Evolutionary conservation across 64 coral and sea anemone species (phyloP).

Genomic region (Montipora foliosa): DNA sequence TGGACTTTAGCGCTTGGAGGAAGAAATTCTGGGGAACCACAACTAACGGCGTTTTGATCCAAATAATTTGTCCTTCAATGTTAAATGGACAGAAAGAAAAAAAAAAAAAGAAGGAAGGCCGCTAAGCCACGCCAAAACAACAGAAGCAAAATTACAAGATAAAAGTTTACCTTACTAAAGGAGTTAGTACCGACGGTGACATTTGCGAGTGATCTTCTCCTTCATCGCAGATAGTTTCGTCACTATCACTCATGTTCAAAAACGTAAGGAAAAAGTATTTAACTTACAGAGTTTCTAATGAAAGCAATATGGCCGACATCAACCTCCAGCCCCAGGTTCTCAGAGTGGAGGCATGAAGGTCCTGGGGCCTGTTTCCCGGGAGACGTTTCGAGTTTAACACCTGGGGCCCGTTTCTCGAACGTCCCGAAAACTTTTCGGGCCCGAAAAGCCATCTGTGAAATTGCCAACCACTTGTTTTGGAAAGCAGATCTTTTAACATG

Average conservation of each 20-base stretch:
- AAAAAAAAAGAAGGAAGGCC: not conserved
- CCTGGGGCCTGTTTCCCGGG: no score
- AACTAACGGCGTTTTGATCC: not conserved
- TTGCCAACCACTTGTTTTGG: no score
- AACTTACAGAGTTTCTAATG: constrained; percentile 19
- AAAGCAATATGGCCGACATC: not conserved
- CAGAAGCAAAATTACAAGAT: not conserved
- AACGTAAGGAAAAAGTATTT: not conserved
- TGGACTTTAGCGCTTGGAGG: constrained; percentile 33
- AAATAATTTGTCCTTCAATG: not conserved
- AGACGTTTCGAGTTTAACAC: no score
- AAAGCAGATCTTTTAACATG: no score
- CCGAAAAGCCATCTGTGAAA: no score
- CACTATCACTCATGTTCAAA: constrained; percentile 17
- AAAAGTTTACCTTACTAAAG: not conserved
- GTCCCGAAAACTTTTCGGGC: no score
- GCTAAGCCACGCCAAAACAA: not conserved
- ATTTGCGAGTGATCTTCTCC: not conserved
- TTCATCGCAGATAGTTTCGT: constrained; percentile 33
- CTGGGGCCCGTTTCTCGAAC: no score
- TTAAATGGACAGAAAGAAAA: not conserved
- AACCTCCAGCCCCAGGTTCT: not conserved
- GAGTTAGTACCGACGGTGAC: constrained; percentile 4
- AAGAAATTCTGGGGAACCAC: constrained; percentile 29
- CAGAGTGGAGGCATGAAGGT: no score